Evolutionary conservation across 2,888 invertebrate genomes (phyloP), one percentile per base, ranked within the genome.

Genomic region (Alloscopus bannaensis): DNA sequence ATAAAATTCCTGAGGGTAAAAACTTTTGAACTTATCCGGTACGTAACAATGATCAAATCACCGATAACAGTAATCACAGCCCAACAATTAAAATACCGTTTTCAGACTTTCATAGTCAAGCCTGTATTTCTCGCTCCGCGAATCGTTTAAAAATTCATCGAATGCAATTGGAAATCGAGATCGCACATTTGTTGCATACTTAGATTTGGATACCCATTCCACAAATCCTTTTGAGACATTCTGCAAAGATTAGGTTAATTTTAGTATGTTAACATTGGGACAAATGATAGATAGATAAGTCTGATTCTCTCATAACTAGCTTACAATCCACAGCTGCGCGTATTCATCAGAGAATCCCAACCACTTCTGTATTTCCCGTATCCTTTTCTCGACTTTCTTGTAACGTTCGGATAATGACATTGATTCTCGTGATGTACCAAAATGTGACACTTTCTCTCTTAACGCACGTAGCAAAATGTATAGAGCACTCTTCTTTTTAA

Each of bases 401-500:
- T 31, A 26, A 28, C 40, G 57, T 69, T 82, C 84, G 86, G 85
- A 81, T 85, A 84, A 24, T 55, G 80, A 64, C 0, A 16, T 3
- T 1, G 66, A 52, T 16, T 62, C 31, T 22, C 75, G 78, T 47
- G 69, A 31, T 1, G 80, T 79, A n/a, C 22, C 47, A n/a, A 82
- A 83, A 1, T 24, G n/a, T 20, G 81, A 72, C 8, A 81, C 71
- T 81, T 87, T 86, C 64, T 87, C 87, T 20, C 87, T 36, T 6
- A 86, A 64, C 2, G 86, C 85, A 20, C 87, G 81, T 26, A 87
- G 62, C 31, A 87, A 86, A 66, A 87, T 84, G 82, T 87, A 89
- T 89, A 89, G 89, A n/a, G 88, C 87, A n/a, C 89, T 89, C 86
- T 89, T 89, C 86, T 89, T 89, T 84, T 89, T 89, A n/a, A 89